A percentile compares a stretch with the other conserved stretches of the same genome.
phyloP scores from a whole-genome alignment of 2,888 invertebrate genomes.

The Xestia rhomboidea region DNA sequence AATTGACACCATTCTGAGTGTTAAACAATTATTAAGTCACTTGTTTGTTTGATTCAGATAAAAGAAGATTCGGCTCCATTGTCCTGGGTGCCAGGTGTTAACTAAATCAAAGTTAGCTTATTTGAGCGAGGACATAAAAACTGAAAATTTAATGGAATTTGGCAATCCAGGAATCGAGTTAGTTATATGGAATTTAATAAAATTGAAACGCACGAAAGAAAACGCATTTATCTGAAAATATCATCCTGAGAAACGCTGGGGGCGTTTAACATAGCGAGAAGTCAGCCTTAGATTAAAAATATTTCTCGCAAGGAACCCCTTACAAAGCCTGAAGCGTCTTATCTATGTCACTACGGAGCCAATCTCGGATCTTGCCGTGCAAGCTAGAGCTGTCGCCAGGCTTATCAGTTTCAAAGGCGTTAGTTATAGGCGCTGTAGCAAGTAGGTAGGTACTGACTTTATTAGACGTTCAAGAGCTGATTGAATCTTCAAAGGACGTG shows the following conservation, averaged over 20 bases:
- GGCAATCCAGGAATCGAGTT: too few relatives aligned
- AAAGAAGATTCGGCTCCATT: background rate
- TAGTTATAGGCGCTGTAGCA: background rate
- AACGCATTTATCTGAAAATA: background rate
- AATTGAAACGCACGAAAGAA: background rate
- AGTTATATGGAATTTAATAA: background rate
- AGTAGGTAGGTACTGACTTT: constrained; percentile 7
- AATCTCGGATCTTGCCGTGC: constrained; percentile 41
- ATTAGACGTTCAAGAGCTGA: constrained; percentile 22
- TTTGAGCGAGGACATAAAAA: too few relatives aligned
- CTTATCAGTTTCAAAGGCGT: constrained; percentile 44
- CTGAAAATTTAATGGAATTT: too few relatives aligned
- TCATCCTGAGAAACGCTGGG: background rate
- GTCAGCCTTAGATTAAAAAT: constrained; percentile 18
- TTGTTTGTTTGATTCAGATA: background rate
- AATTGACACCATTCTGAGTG: too few relatives aligned
- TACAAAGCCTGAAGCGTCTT: constrained; percentile 20
- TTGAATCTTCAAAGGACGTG: constrained; percentile 16
- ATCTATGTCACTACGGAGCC: constrained; percentile 32
- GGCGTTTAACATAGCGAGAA: background rate
- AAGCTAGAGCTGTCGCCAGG: constrained; percentile 15
- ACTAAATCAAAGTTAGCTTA: too few relatives aligned
- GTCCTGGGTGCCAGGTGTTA: too few relatives aligned
- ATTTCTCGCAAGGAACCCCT: constrained; percentile 10
- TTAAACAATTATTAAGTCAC: background rate